phyloP scores from a whole-genome alignment of 2,888 invertebrate species.

The Arctia plantaginis region DNA sequence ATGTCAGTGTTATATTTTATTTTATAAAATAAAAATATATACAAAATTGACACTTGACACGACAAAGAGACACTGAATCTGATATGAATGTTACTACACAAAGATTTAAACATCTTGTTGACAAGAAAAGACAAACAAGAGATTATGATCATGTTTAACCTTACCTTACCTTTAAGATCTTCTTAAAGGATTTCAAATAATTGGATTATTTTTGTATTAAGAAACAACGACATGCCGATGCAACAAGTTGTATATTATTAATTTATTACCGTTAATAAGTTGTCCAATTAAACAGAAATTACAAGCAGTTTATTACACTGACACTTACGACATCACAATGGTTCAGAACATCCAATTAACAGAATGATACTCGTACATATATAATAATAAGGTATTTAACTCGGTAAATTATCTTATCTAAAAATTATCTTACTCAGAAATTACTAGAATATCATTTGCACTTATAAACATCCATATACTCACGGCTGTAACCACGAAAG shows the following conservation, averaged over 20 bases:
- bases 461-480: no score
- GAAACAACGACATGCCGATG: not conserved
- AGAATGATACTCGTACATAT: not conserved
- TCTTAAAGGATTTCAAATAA: not conserved
- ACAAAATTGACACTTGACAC: not conserved
- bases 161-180: not conserved
- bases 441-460: no score
- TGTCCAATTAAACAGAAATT: constrained; percentile 4
- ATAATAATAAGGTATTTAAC: not conserved
- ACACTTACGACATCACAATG: constrained; percentile 1
- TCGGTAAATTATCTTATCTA: not conserved
- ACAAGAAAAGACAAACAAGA: not conserved
- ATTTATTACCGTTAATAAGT: constrained; percentile 13
- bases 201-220: not conserved
- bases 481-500: no score
- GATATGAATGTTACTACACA: not conserved
- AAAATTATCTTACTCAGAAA: not conserved
- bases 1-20: not conserved
- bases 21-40: no score
- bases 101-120: not conserved
- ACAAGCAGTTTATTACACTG: not conserved
- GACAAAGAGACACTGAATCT: not conserved
- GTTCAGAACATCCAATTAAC: not conserved
- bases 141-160: not conserved
- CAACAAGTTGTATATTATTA: not conserved